These are phyloP conservation scores for Girardia tigrina DNA, from an alignment of 2,888 invertebrate species.

Conservation along the genomic window DNA sequence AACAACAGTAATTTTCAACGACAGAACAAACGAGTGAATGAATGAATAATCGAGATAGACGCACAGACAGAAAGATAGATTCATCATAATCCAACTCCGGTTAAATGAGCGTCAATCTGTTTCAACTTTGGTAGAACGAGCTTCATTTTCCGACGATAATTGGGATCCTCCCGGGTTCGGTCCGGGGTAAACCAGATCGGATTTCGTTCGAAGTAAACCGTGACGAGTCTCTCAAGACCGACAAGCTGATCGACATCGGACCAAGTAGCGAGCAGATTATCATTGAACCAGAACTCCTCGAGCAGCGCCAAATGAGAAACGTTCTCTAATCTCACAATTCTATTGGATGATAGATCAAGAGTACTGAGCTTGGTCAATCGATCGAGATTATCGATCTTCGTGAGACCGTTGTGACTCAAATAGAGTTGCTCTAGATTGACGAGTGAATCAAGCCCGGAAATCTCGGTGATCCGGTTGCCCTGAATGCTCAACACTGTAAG, in stretches of 20 bases:
- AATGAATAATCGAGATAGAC: no score
- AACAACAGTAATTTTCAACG: no score
- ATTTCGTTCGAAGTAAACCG: conserved; percentile 84
- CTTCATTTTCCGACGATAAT: conserved; percentile 78
- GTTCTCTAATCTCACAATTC: conserved; percentile 66
- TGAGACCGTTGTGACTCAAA: conserved; percentile 78
- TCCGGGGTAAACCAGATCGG: conserved; percentile 56
- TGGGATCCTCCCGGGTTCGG: conserved; percentile 57
- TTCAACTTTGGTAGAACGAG: conserved; percentile 67
- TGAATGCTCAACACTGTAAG: conserved; percentile 72
- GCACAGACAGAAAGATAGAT: no score
- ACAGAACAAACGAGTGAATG: no score
- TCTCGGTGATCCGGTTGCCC: conserved; percentile 67
- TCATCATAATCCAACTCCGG: conserved; percentile 33
- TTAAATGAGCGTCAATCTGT: conserved; percentile 78
- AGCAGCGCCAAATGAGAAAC: conserved; percentile 63
- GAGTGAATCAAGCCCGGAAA: conserved; percentile 68
- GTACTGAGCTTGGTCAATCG: conserved; percentile 58
- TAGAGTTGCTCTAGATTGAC: conserved; percentile 70
- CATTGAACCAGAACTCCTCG: conserved; percentile 92
- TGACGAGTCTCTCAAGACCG: conserved; percentile 53
- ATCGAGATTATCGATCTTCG: conserved; percentile 62
- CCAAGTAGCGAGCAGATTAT: conserved; percentile 76
- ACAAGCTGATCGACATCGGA: conserved; percentile 63
- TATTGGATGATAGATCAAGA: conserved; percentile 76